Evolutionary conservation across 2,888 invertebrate genomes (phyloP), one percentile per base, ranked within the genome.

Genomic region (Apamea sordens): DNA sequence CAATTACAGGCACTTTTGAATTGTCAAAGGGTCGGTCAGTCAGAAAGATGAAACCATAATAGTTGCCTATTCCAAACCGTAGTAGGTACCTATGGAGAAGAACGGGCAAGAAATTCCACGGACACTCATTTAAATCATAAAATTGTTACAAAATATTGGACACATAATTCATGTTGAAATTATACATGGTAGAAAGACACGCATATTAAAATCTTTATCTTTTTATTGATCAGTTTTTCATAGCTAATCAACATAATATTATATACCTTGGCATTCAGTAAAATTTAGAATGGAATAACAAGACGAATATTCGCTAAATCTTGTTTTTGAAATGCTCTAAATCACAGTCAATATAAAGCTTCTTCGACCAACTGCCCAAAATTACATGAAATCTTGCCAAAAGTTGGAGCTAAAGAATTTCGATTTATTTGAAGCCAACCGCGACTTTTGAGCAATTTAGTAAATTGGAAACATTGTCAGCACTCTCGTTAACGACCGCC

Each of bases 391-490:
- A 79, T 86, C 86, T 85, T 86, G 72, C 72, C 79, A 77, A 79
- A 79, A 79, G 53, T 83, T 86, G 36, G 41, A 24, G 70, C 71
- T 64, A 77, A 83, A 83, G 80, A 83, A 80, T 78, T 73, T 50
- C 74, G 76, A 84, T 86, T 86, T 68, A 86, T 86, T 83, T 76
- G 21, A 50, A 77, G n/a, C 77, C 71, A 68, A 83, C 86, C 83
- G 24, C 80, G 59, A 86, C 69, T 86, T 86, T 79, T 72, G 72
- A 73, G 84, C 81, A 86, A 86, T 86, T 79, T 79, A 76, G 79
- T 81, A 89, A 90, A 91, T 90, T 90, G 89, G 88, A 86, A 90
- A 89, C 89, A 90, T 85, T 87, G 89, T 76, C 72, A 79, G 73
- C 77, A 71, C 86, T 87, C 87, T 15, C 50, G 72, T 78, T 86